Base-by-base conservation (phyloP, 2,888 invertebrate genomes). In the Bugulina stolonifera region DNA sequence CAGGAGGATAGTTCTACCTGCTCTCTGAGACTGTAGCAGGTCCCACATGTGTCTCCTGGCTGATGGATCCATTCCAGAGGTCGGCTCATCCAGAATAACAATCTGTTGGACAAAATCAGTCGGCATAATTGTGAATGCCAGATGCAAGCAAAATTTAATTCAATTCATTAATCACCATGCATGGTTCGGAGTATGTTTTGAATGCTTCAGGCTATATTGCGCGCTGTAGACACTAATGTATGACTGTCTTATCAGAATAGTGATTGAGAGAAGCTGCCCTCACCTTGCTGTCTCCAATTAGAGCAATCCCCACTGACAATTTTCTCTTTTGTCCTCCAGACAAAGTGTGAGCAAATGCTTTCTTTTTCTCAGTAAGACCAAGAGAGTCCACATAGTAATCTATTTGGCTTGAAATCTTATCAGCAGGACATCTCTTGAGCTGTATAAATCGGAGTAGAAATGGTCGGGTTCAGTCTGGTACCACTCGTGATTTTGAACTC, bases 1-100 rank as follows among this genome's bases (percentile, higher is more conserved):
- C 73, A 93, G 84, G 69, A 94, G 87, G 78, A 93, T 88, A 0
- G 92, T 91, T 5, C 92, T 87, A 55, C 89, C 91, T 86, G 84
- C 81, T 55, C 87, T 84, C 76, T 88, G 85, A 14, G 85, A 84
- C 86, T 85, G 87, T 74, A 94, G 83, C 29, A 94, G 85, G 77
- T 93, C 91, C 93, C 93, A 93, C 0, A 86, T 85, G 75, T 85
- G 85, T 64, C 88, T 82, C n/a, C 88, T 78, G 0, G 87, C 87
- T 18, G 85, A 85, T 0, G 87, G 87, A 77, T 88, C 88, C 87
- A 88, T 87, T 18, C 83, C 83, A 0, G 81, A 81, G 0, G 87
- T 86, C 1, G 87, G 87, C 75, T 87, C 87, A 78, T 87, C 87
- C 71, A 87, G 78, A 73, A 87, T 83, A 0, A 87, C 85, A 32